Conservation (phyloP, 2,113 vertebrate genomes). For the Acanthisitta chloris region DNA sequence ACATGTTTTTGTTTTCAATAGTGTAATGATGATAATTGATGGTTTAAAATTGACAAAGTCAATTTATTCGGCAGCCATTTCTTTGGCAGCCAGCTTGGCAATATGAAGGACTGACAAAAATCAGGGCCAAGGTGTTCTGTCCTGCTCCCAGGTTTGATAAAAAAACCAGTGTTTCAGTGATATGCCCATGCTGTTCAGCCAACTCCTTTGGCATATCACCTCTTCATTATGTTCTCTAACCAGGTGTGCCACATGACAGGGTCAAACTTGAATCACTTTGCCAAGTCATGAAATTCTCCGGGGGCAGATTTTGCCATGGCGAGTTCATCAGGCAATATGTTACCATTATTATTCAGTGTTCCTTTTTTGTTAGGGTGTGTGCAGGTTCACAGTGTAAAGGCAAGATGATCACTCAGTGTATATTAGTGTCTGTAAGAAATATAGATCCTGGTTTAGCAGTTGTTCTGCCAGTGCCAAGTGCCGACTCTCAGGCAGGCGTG, state of each 20-base stretch:
- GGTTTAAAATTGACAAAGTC: not conserved
- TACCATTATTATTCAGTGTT: not conserved
- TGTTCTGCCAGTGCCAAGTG: not conserved
- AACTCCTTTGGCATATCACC: not conserved
- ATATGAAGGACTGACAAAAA: not conserved
- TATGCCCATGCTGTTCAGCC: not conserved
- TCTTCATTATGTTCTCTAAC: not conserved
- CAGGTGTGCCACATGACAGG: not conserved
- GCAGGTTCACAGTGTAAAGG: not conserved
- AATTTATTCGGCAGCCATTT: not conserved
- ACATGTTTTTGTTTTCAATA: not conserved
- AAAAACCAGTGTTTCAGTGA: not conserved
- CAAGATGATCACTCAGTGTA: accelerated
- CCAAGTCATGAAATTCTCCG: not conserved
- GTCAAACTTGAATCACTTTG: not conserved
- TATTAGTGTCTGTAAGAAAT: not conserved
- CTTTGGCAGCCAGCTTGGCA: not conserved
- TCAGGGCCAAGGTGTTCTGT: not conserved
- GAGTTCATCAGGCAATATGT: not conserved
- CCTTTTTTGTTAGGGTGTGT: not conserved
- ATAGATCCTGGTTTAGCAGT: not conserved
- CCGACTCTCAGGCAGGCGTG: not conserved
- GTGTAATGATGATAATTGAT: not conserved
- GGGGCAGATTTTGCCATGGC: not conserved
- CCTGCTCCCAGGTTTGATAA: not conserved